These are phyloP conservation scores for Anoplophora glabripennis DNA, from an alignment of 1,140 invertebrate genomes.

Conservation along the genomic window DNA sequence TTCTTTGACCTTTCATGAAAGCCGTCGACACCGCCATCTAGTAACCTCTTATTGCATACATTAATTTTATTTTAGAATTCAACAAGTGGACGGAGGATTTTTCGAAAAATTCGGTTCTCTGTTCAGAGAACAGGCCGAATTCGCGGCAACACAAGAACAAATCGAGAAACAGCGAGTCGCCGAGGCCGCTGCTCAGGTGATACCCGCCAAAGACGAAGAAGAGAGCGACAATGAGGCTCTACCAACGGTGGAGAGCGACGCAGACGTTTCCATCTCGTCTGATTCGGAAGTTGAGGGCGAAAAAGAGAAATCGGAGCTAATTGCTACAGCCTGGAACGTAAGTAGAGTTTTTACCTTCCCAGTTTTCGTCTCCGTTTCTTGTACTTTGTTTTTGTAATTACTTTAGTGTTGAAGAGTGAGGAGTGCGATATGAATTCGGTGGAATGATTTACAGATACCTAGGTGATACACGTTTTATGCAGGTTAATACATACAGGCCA, in stretches of 20 bases:
- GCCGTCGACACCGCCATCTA: neutral
- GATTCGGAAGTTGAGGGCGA: conserved; percentile 55
- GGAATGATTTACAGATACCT: no score
- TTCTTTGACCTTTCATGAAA: neutral
- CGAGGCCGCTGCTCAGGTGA: conserved; percentile 37
- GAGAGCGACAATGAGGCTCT: conserved; percentile 48
- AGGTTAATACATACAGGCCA: no score
- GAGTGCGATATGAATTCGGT: no score
- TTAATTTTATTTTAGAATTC: conserved; percentile 59
- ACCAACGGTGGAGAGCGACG: conserved; percentile 41
- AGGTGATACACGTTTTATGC: no score
- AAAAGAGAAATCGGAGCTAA: conserved; percentile 57
- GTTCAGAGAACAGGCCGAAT: conserved; percentile 58
- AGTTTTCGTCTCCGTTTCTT: no score
- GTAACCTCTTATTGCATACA: neutral
- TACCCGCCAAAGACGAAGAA: conserved; percentile 47
- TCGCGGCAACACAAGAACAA: conserved; percentile 34
- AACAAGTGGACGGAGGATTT: conserved; percentile 74
- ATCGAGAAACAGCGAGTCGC: conserved; percentile 47
- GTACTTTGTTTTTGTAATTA: no score
- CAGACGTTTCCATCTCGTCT: conserved; percentile 48
- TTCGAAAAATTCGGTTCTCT: conserved; percentile 76
- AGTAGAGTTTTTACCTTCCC: conserved; percentile 51
- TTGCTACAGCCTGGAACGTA: conserved; percentile 70
- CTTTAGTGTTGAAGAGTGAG: no score